Evolutionary conservation across 2,888 invertebrate genomes (phyloP), one percentile per base, ranked within the genome.

Genomic region (Bibio marci): DNA sequence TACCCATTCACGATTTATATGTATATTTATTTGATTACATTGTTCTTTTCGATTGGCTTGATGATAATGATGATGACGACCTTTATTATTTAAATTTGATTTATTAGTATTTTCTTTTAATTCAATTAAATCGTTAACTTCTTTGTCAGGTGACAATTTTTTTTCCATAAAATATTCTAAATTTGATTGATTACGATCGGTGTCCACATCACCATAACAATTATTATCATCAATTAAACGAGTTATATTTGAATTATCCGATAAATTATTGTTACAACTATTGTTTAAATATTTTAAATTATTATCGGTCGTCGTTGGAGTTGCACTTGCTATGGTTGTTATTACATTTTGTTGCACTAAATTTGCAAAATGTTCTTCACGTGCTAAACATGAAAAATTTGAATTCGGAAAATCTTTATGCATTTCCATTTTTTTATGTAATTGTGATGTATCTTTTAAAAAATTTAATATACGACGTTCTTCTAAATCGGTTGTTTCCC

Each of bases 1-100:
- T n/a, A 87, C 88, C 94, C 94, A 95, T 62, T 95, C 94, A 8
- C 94, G 73, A 40, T 62, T 60, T 35, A 62, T 61, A 37, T 57
- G 59, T 11, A 62, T 57, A n/a, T 38, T 30, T 11, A 19, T 25
- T 11, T 37, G 28, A 15, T 19, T 15, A 22, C 22, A 34, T 17
- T 26, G 26, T 32, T 11, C 31, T 15, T 25, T 15, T 34, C 14
- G 37, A 28, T 17, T 30, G 12, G 15, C 22, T 6, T 22, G 22
- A 22, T 22, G 22, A 22, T 22, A 6, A 6, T 22, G 22, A 22
- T 22, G 22, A 22, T 22, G 22, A 22, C 8, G 4, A 6, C 8
- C 5, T 35, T n/a, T 8, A 4, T 12, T 25, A 26, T n/a, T 14
- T 13, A 14, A 12, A 14, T 12, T 32, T 2, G 6, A 8, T 13